phyloP scores from a whole-genome alignment of 2,797 vertebrate species.

The Tarsius wallacei region DNA sequence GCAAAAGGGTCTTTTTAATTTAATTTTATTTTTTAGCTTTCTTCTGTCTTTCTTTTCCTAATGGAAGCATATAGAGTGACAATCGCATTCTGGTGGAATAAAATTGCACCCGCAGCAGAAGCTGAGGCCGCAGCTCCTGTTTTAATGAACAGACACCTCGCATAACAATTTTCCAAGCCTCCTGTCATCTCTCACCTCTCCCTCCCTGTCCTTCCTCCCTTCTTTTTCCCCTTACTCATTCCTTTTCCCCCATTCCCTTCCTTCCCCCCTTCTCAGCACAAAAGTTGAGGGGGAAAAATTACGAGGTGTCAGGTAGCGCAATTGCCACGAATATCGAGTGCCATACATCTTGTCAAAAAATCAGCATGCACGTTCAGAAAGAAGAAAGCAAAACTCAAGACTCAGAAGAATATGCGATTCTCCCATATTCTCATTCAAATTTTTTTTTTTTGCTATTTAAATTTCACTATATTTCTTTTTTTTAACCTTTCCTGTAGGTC shows the following conservation, averaged over 20 bases:
- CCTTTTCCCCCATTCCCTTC: conserved; percentile 70
- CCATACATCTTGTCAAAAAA: conserved; percentile 90
- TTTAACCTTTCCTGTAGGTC: conserved; percentile 89
- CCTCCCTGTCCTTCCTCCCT: conserved; percentile 78
- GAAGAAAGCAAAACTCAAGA: conserved; percentile 89
- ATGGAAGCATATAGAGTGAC: conserved; percentile 75
- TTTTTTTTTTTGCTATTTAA: conserved; percentile 87
- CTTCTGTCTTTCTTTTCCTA: conserved; percentile 77
- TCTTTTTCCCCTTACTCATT: conserved; percentile 56
- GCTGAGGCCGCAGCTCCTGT: conserved; percentile 77
- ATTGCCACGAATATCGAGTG: conserved; percentile 84
- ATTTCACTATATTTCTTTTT: conserved; percentile 90
- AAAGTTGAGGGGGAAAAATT: conserved; percentile 85
- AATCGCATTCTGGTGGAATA: conserved; percentile 82
- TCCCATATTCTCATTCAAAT: conserved; percentile 88
- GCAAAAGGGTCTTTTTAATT: background rate
- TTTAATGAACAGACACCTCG: conserved; percentile 87
- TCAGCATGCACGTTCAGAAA: conserved; percentile 87
- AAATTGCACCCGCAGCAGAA: conserved; percentile 87
- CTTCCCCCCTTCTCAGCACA: conserved; percentile 85
- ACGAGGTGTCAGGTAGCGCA: conserved; percentile 86
- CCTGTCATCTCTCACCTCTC: conserved; percentile 80
- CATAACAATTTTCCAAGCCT: conserved; percentile 73
- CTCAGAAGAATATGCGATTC: conserved; percentile 87
- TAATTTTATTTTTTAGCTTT: no score